Evolutionary conservation across 2,888 invertebrate genomes (phyloP).

Genomic region (Camptogramma bilineatum): DNA sequence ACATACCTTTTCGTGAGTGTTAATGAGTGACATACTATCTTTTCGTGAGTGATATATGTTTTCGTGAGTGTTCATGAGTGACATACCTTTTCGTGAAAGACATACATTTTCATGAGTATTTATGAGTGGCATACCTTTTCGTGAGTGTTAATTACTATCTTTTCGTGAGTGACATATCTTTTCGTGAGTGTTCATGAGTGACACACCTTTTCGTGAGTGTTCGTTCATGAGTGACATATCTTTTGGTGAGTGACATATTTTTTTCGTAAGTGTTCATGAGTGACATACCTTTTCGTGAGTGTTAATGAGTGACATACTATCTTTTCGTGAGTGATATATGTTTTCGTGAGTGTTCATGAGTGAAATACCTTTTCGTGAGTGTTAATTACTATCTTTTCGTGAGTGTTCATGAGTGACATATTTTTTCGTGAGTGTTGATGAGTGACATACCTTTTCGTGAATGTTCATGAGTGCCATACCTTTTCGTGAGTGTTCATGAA

Average conservation of each 20-base stretch:
- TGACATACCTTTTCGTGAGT: constrained; percentile 69
- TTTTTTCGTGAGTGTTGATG: constrained; percentile 62
- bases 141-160: constrained; percentile 36
- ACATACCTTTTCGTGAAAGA: too few species aligned
- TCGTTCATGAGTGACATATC: constrained; percentile 47
- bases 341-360: too few species aligned
- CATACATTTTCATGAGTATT: too few species aligned
- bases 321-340: constrained; percentile 18
- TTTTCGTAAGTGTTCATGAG: too few species aligned
- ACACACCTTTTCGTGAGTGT: too few species aligned
- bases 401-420: constrained; percentile 33
- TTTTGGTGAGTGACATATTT: constrained; percentile 55
- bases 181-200: too few species aligned
- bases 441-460: constrained; percentile 16
- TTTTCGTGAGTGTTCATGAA: neutral
- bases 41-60: constrained; percentile 22
- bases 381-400: constrained; percentile 10
- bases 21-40: too few species aligned
- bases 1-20: too few species aligned
- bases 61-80: too few species aligned
- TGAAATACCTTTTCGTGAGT: too few species aligned
- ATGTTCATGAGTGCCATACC: neutral
- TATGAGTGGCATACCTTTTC: constrained; percentile 64
- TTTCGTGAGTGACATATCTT: constrained; percentile 18
- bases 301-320: constrained; percentile 19